Conservation (phyloP, 2,797 vertebrate species). For the Muraenolepis orangiensis region DNA sequence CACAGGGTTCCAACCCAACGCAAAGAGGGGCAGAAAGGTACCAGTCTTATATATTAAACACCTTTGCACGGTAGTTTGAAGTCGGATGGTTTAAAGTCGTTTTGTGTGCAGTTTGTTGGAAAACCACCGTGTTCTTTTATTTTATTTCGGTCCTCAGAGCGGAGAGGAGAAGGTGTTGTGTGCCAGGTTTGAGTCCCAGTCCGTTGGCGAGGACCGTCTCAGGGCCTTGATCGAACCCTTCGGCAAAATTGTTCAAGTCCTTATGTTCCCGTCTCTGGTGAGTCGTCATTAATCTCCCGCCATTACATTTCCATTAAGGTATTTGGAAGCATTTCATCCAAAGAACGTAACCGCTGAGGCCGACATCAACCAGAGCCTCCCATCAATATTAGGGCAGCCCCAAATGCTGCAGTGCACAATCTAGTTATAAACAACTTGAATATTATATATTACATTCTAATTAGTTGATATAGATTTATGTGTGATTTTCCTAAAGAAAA, state of each 20-base stretch:
- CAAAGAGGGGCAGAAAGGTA: conserved; percentile 40
- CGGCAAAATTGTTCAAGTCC: conserved; percentile 61
- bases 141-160: background rate
- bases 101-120: background rate
- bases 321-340: background rate
- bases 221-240: conserved; percentile 59
- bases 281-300: conserved; percentile 22
- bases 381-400: background rate
- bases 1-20: conserved; percentile 5
- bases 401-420: background rate
- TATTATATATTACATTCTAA: background rate
- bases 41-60: background rate
- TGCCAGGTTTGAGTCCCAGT: conserved; percentile 59
- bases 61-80: background rate
- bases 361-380: background rate
- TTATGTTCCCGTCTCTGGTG: conserved; percentile 68
- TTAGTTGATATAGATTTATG: background rate
- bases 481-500: background rate
- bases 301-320: background rate
- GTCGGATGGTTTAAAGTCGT: background rate
- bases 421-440: background rate
- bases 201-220: conserved; percentile 59
- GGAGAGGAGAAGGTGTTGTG: conserved; percentile 60
- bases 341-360: background rate
- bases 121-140: background rate